Evolutionary conservation across 2,797 vertebrate species (phyloP), one percentile per base, ranked within the genome.

Genomic region (Lepus oiostolus): DNA sequence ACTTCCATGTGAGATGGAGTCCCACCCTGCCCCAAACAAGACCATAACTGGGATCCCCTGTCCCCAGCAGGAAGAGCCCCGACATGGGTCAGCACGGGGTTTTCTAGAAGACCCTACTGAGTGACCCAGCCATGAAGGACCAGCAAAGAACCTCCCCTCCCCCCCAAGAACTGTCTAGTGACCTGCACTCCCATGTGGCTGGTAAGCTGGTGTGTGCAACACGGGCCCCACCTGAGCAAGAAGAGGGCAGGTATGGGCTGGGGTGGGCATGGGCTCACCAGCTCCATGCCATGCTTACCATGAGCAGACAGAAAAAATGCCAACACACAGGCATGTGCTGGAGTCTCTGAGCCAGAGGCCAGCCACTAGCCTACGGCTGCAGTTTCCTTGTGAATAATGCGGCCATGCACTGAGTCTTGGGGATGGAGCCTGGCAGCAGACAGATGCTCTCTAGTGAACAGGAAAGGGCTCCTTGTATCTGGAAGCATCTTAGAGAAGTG

Each of bases 41-140:
- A n/a, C 9, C 1, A 13, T 17, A 16, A 50, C 54, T 10, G 7
- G 7, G n/a, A 50, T 2, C 50, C 42, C 54, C 28, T 35, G 9
- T 17, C 16, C 16, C 12, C 63, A 79, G 52, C 67, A 71, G 32
- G 21, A 68, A 42, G 42, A 0, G 10, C 30, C 8, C 21, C 50
- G 35, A 14, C 19, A 5, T 0, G 4, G 12, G 28, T 47, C 24
- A 12, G 35, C 5, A 0, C 0, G n/a, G 17, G 26, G 16, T n/a
- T 60, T 70, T n/a, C 76, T 19, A 63, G 21, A 38, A 24, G 30
- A 42, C 6, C 24, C 62, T 42, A 7, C 0, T 5, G 67, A 62
- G 16, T 0, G 5, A n/a, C 4, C 5, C 2, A 0, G 38, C n/a
- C 4, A 16, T 22, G 11, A 79, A 42, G 38, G 68, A 22, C 38